These are phyloP conservation scores for Allolobophora icterica DNA, from an alignment of 2,888 invertebrate genomes.

Conservation along the genomic window DNA sequence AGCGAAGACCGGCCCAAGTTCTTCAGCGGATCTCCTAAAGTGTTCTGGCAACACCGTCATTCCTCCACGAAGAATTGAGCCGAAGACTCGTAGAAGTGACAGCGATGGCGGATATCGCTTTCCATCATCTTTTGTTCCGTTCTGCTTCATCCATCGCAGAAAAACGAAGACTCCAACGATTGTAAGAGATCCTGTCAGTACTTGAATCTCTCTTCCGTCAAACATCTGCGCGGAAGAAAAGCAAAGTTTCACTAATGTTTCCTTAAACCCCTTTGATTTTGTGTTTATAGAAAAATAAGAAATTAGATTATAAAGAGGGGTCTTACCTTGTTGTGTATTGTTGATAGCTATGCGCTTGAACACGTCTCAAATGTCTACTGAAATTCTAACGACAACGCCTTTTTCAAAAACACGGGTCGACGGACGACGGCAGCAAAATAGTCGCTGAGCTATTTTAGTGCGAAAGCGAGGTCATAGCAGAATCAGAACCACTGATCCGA, in stretches of 20 bases:
- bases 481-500: too few species aligned
- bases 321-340: too few species aligned
- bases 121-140: background rate
- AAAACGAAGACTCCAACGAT: background rate
- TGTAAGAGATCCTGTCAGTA: background rate
- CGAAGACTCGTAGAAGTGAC: background rate
- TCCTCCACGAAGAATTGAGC: background rate
- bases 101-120: background rate
- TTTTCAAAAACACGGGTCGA: too few species aligned
- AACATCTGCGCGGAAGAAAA: background rate
- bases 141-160: background rate
- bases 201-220: background rate
- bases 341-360: too few species aligned
- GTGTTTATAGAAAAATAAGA: too few species aligned
- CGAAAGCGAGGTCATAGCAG: too few species aligned
- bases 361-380: too few species aligned
- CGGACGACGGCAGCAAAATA: too few species aligned
- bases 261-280: too few species aligned
- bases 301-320: too few species aligned
- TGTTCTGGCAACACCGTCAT: background rate
- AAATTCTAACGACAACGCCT: too few species aligned
- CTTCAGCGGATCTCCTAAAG: background rate
- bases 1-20: background rate
- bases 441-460: too few species aligned
- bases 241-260: background rate